These are phyloP conservation scores for Montipora efflorescens DNA, from an alignment of 64 coral and sea anemone species.

Conservation along the genomic window DNA sequence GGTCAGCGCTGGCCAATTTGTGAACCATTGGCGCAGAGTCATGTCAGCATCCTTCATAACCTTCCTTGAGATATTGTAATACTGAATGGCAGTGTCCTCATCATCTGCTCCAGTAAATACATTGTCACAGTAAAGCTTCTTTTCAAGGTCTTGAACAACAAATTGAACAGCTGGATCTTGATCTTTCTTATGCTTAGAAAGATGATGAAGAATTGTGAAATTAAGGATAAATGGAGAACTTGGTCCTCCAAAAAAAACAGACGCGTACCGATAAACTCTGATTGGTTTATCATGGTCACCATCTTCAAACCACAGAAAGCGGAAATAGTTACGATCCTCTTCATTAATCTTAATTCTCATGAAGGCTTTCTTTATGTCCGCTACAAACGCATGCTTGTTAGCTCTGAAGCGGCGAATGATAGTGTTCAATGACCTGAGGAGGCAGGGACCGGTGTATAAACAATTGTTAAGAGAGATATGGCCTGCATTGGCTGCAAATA, in stretches of 20 bases:
- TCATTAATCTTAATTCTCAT: constrained; percentile 61
- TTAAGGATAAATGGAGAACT: constrained; percentile 36
- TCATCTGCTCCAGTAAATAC: constrained; percentile 41
- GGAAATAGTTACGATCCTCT: constrained; percentile 40
- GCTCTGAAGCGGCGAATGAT: constrained; percentile 38
- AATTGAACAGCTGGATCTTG: not conserved
- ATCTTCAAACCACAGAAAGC: constrained; percentile 63
- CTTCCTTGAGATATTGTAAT: constrained; percentile 52
- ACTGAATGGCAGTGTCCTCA: constrained; percentile 44
- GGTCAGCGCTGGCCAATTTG: constrained; percentile 10
- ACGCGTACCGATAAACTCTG: constrained; percentile 24
- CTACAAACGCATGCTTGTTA: constrained; percentile 63
- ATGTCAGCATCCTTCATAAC: constrained; percentile 55
- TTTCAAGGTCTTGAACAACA: constrained; percentile 41
- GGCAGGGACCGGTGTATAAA: constrained; percentile 20
- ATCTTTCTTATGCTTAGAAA: constrained; percentile 19
- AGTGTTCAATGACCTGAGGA: constrained; percentile 12
- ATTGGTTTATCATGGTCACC: not conserved
- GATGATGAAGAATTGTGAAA: constrained; percentile 35
- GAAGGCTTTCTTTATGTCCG: constrained; percentile 49
- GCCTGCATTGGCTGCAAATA: constrained; percentile 70
- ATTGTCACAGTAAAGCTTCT: constrained; percentile 60
- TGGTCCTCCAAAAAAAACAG: constrained; percentile 34
- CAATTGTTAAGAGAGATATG: constrained; percentile 45
- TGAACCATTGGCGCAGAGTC: constrained; percentile 61